Conservation (phyloP, 2,797 vertebrate species). For the Sciurus carolinensis region DNA sequence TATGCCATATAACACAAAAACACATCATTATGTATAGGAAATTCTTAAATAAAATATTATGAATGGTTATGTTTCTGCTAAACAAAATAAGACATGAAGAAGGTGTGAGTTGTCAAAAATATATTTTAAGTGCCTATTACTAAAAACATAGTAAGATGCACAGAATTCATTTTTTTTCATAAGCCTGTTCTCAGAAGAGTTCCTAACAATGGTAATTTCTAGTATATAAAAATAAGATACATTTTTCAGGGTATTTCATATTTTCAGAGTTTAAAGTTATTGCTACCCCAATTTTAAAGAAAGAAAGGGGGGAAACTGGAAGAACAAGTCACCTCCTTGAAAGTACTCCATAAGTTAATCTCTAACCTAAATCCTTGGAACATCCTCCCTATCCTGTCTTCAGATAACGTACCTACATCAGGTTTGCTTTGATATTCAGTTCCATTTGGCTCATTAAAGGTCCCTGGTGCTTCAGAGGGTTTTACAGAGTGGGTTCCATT, state of each 20-base stretch:
- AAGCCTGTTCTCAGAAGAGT: not conserved
- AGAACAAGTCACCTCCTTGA: not conserved
- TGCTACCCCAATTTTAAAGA: not conserved
- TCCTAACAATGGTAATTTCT: slow-evolving; percentile 6
- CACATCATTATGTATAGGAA: not conserved
- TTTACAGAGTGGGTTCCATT: not conserved
- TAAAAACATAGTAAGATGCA: slow-evolving; percentile 10
- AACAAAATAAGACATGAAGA: slow-evolving; percentile 47
- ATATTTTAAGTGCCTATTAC: slow-evolving; percentile 58
- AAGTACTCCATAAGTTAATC: not conserved
- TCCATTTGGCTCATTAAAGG: not conserved
- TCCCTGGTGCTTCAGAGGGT: not conserved
- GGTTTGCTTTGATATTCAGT: not conserved
- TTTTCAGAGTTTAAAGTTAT: slow-evolving; percentile 56
- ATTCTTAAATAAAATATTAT: slow-evolving; percentile 29
- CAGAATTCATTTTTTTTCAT: slow-evolving; percentile 54
- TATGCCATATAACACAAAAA: slow-evolving; percentile 3
- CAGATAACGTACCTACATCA: not conserved
- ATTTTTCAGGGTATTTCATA: not conserved
- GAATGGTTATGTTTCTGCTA: slow-evolving; percentile 20
- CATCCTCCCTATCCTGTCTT: not conserved
- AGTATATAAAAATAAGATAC: not conserved
- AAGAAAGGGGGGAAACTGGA: not conserved
- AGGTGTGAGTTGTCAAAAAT: slow-evolving; percentile 46
- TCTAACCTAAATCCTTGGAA: not conserved